Evolutionary conservation across 2,797 vertebrate genomes (phyloP).

Genomic region (Chaetophractus vellerosus): DNA sequence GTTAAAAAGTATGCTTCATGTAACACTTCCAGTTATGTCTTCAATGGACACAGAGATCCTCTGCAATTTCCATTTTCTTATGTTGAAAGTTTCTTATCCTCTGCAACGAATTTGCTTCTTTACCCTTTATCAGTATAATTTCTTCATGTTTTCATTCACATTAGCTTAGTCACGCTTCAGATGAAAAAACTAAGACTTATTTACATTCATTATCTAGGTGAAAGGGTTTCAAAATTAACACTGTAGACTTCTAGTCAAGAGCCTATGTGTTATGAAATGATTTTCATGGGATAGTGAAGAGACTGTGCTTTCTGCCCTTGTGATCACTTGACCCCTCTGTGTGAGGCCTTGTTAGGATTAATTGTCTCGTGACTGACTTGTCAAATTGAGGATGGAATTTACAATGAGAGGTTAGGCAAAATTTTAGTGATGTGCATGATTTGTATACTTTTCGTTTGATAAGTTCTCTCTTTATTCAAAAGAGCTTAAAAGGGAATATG

Average conservation of each 20-base stretch:
- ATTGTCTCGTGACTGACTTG: slow-evolving; percentile 1
- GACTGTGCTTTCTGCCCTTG: neutral
- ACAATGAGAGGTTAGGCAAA: neutral
- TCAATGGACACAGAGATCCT: neutral
- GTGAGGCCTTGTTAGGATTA: neutral
- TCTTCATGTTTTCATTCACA: neutral
- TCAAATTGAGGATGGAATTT: neutral
- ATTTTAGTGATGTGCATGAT: slow-evolving; percentile 47
- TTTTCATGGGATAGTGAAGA: neutral
- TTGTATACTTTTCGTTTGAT: slow-evolving; percentile 38
- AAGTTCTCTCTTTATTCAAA: slow-evolving; percentile 53
- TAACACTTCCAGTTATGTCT: neutral
- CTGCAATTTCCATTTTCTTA: neutral
- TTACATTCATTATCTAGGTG: neutral
- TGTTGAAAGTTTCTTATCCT: neutral
- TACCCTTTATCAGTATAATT: neutral
- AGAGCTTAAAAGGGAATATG: slow-evolving; percentile 57
- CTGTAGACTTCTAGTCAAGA: neutral
- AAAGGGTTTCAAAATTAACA: neutral
- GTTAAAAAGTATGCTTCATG: neutral
- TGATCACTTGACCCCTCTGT: neutral
- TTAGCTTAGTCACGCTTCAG: neutral
- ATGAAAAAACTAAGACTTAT: slow-evolving; percentile 44
- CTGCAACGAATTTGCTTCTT: neutral
- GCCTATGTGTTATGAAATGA: neutral